Base-by-base conservation (phyloP, 2,113 vertebrate species). In the Tinamus guttatus region DNA sequence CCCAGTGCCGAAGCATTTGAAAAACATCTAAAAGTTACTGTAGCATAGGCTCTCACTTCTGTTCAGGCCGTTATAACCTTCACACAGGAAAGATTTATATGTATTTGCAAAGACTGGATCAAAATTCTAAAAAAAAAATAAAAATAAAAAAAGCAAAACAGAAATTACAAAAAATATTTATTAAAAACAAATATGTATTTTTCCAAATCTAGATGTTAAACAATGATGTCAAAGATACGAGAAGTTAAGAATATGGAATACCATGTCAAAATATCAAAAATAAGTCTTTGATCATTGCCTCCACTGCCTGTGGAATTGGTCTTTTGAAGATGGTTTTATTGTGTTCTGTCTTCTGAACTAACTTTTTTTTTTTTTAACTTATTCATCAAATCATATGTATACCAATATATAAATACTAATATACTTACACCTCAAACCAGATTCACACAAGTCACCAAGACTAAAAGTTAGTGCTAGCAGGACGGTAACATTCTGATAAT, bases 1-100 rank as follows among this genome's bases (percentile, higher is more conserved):
- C 68, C 95, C 81, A 69, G 58, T 78, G 34, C 43, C 59, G 90
- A 96, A 84, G 4, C 52, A 87, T 58, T 88, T 88, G 68, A 81
- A 94, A 96, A 89, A 13, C 54, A 81, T 40, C 64, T 91, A 84
- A 92, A 97, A 79, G 59, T 73, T 95, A 91, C 86, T 73, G 32
- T 54, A 80, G 74, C 67, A 27, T 77, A 34, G 52, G 32, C 69
- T 69, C 34, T 84, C 90, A 83, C 49, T 87, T 90, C 63, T 83
- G 28, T 68, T 95, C 85, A 18, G 5, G 65, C 60, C 86, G 58
- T 79, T 89, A 79, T 40, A 95, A 74, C 12, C 1, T 3, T 58
- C 15, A 41, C 30, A 54, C 56, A 75, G 54, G 28, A 59, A 85
- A 93, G 28, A 67, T 47, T 94, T 60, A 49, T 65, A 52, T 41